A percentile compares a stretch with the other conserved stretches of the same genome.
phyloP scores from a whole-genome alignment of 2,888 invertebrate genomes.

The Alentia gelatinosa region DNA sequence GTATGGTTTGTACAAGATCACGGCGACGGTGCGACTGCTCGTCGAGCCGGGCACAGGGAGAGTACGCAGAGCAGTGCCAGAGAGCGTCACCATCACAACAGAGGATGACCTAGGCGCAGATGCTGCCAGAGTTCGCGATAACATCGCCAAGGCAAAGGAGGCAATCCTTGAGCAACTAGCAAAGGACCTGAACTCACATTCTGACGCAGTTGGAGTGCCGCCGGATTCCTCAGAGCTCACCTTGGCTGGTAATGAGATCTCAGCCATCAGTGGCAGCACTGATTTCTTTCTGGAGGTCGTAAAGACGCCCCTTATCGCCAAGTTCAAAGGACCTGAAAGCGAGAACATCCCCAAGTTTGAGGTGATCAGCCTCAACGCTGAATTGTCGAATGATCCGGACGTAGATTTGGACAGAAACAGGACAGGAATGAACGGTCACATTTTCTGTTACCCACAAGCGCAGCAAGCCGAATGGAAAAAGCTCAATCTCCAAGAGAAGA shows the following conservation, averaged over 20 bases:
- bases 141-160: neutral
- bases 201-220: neutral
- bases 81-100: neutral
- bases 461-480: constrained; percentile 51
- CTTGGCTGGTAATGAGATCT: constrained; percentile 34
- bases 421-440: constrained; percentile 70
- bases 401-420: constrained; percentile 64
- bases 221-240: neutral
- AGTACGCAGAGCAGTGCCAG: neutral
- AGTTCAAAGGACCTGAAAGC: neutral
- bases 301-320: constrained; percentile 63
- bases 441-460: constrained; percentile 70
- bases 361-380: constrained; percentile 58
- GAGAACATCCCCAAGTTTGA: constrained; percentile 56
- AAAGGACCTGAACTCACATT: neutral
- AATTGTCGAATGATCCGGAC: constrained; percentile 64
- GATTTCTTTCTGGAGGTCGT: constrained; percentile 60
- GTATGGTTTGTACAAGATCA: constrained; percentile 71
- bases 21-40: constrained; percentile 68
- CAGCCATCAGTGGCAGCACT: constrained; percentile 53
- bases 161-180: neutral
- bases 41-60: neutral
- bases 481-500: constrained; percentile 58
- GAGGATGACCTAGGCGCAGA: neutral
- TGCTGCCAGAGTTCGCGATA: neutral